phyloP scores from a whole-genome alignment of 2,888 invertebrate genomes.

The Coleophora deauratella region DNA sequence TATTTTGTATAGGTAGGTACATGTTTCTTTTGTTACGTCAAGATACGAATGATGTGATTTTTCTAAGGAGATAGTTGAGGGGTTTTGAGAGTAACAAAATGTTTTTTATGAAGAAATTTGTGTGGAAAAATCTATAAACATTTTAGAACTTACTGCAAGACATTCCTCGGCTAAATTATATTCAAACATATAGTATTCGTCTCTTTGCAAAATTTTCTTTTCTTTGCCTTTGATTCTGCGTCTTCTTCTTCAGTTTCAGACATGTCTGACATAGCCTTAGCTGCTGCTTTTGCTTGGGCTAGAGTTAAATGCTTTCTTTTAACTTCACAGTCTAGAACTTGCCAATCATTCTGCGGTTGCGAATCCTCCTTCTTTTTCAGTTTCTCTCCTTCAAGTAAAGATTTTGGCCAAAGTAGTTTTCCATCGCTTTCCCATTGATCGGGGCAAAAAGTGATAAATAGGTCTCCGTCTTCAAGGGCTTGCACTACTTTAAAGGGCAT shows the following conservation, averaged over 20 bases:
- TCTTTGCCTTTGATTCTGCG: background rate
- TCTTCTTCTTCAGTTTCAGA: slow-evolving; percentile 4
- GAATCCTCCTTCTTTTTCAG: slow-evolving; percentile 5
- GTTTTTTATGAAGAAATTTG: background rate
- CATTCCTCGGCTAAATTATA: background rate
- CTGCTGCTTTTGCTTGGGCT: slow-evolving; percentile 4
- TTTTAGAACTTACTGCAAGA: slow-evolving; percentile 2
- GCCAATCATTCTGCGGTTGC: slow-evolving; percentile 3
- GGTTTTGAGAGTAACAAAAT: background rate
- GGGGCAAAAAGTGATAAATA: slow-evolving; percentile 2
- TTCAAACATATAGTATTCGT: slow-evolving; percentile 2
- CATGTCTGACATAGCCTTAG: slow-evolving; percentile 3
- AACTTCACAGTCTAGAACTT: slow-evolving; percentile 4
- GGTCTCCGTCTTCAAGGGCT: slow-evolving; percentile 1
- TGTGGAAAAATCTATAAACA: background rate
- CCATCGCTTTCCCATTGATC: slow-evolving; percentile 1
- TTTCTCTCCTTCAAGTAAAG: slow-evolving; percentile 5
- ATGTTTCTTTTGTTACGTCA: background rate
- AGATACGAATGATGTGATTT: background rate
- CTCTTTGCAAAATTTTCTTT: slow-evolving; percentile 1
- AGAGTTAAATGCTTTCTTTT: slow-evolving; percentile 5
- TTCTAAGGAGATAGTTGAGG: background rate
- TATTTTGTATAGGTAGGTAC: background rate
- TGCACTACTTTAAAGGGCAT: slow-evolving; percentile 3
- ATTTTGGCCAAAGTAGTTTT: background rate